Evolutionary conservation across 2,888 invertebrate species (phyloP).

Genomic region (Drosophila colorata): DNA sequence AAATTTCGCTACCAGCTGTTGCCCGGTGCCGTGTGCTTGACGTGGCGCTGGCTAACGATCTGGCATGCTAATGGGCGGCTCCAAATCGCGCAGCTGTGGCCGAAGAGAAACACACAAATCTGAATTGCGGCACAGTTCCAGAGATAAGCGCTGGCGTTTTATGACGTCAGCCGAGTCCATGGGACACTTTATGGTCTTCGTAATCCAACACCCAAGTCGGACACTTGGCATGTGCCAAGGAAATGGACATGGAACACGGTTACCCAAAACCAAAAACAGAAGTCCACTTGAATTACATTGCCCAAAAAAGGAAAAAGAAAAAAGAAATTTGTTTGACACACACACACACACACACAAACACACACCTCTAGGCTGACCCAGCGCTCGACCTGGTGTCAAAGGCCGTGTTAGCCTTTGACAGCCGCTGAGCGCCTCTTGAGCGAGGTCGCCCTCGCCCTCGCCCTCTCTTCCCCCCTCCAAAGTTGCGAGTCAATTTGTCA

Average conservation of each 20-base stretch:
- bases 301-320: constrained; percentile 40
- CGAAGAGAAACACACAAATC: constrained; percentile 14
- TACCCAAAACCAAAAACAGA: constrained; percentile 72
- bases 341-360: constrained; percentile 22
- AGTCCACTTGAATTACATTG: constrained; percentile 76
- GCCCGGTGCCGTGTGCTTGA: constrained; percentile 53
- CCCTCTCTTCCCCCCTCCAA: constrained; percentile 31
- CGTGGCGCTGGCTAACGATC: constrained; percentile 32
- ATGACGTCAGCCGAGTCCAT: constrained; percentile 45
- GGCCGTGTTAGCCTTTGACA: constrained; percentile 71
- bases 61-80: constrained; percentile 41
- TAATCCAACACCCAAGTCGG: constrained; percentile 58
- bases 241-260: constrained; percentile 59
- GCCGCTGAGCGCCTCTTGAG: constrained; percentile 16
- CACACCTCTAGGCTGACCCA: constrained; percentile 35
- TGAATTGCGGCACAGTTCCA: constrained; percentile 2
- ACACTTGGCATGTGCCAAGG: constrained; percentile 77
- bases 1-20: constrained; percentile 80
- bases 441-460: not conserved
- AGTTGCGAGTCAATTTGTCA: constrained; percentile 75
- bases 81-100: constrained; percentile 57
- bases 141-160: constrained; percentile 36
- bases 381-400: constrained; percentile 63
- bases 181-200: constrained; percentile 65
- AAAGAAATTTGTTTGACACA: constrained; percentile 20